These are phyloP conservation scores for Pristionchus entomophagus DNA, from an alignment of 2,888 invertebrate species.

Conservation along the genomic window DNA sequence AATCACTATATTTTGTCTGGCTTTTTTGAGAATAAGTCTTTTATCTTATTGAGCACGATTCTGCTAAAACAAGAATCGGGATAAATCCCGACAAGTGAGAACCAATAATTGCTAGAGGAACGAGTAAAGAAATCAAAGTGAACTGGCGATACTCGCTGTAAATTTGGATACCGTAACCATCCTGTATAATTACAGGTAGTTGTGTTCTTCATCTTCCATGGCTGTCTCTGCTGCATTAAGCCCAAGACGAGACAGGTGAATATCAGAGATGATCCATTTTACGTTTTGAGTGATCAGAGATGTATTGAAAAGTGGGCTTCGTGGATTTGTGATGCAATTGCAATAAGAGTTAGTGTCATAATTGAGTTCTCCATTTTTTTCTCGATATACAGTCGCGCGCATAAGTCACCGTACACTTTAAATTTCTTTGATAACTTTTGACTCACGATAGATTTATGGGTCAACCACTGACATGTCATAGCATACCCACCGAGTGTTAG, in stretches of 20 bases:
- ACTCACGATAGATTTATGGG: too few species aligned
- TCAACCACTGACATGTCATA: too few species aligned
- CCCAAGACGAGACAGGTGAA: not conserved
- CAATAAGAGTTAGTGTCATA: not conserved
- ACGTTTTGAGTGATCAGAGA: too few species aligned
- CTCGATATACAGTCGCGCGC: not conserved
- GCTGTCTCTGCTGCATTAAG: constrained; percentile 42
- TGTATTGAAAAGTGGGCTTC: too few species aligned
- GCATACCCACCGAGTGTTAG: too few species aligned
- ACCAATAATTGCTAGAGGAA: not conserved
- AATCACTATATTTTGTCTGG: not conserved
- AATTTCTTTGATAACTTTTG: not conserved
- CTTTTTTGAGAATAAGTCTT: not conserved
- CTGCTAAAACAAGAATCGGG: not conserved
- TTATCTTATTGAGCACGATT: not conserved
- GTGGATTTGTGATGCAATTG: too few species aligned
- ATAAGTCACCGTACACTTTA: not conserved
- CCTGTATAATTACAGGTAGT: not conserved
- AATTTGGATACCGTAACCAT: too few species aligned
- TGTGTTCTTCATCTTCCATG: constrained; percentile 45
- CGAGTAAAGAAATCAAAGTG: too few species aligned
- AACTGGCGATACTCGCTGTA: too few species aligned
- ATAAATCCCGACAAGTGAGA: not conserved
- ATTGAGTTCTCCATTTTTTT: not conserved
- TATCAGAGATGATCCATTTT: too few species aligned